These are phyloP conservation scores for Telmatherina bonti DNA, from an alignment of 2,797 vertebrate genomes.

Conservation along the genomic window DNA sequence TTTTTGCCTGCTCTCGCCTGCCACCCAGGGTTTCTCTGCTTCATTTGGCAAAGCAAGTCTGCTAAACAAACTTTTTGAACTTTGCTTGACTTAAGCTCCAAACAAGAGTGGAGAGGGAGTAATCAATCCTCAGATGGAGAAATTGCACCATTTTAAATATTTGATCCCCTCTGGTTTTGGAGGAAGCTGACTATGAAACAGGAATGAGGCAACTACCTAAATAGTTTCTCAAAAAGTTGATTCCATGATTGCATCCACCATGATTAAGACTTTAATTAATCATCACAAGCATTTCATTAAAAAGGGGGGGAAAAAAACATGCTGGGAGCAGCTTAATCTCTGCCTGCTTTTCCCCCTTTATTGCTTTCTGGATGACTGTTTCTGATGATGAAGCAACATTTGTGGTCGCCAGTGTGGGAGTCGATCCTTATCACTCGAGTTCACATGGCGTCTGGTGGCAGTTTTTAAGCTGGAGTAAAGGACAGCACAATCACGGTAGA, in stretches of 20 bases:
- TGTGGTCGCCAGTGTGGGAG: slow-evolving; percentile 64
- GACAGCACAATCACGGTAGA: slow-evolving; percentile 49
- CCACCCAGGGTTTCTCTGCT: slow-evolving; percentile 45
- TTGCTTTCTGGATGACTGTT: slow-evolving; percentile 58
- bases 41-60: slow-evolving; percentile 37
- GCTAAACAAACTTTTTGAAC: slow-evolving; percentile 68
- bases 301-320: slow-evolving; percentile 26
- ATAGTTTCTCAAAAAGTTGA: slow-evolving; percentile 31
- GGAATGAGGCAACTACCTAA: slow-evolving; percentile 23
- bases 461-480: slow-evolving; percentile 35
- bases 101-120: slow-evolving; percentile 38
- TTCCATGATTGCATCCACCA: slow-evolving; percentile 33
- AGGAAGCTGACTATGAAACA: slow-evolving; percentile 30
- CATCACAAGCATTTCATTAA: slow-evolving; percentile 61
- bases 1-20: slow-evolving; percentile 23
- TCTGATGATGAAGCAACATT: slow-evolving; percentile 59
- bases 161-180: slow-evolving; percentile 49
- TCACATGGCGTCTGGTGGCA: slow-evolving; percentile 62
- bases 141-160: slow-evolving; percentile 66
- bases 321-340: slow-evolving; percentile 49
- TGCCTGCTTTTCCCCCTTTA: slow-evolving; percentile 46
- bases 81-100: slow-evolving; percentile 49
- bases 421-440: slow-evolving; percentile 68
- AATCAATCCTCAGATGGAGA: slow-evolving; percentile 45
- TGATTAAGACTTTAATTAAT: slow-evolving; percentile 64